phyloP scores from a whole-genome alignment of 2,888 invertebrate species.

The Lasioglossum villosulum region DNA sequence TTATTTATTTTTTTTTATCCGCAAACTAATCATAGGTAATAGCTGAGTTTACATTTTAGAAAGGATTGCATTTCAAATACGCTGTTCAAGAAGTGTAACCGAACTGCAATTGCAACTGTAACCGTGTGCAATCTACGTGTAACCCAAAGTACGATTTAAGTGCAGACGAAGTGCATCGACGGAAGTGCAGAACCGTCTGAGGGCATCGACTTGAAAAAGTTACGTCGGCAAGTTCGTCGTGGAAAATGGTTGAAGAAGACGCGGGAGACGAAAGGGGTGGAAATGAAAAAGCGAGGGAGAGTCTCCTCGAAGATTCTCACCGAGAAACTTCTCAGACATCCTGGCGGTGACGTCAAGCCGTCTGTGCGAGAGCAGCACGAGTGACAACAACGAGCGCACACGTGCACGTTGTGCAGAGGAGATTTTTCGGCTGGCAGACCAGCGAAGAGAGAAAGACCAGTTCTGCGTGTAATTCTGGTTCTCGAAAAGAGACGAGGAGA shows the following conservation, averaged over 20 bases:
- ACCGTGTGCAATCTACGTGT: too few relatives aligned
- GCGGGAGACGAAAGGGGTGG: not conserved
- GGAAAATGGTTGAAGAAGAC: not conserved
- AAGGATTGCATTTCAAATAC: not conserved
- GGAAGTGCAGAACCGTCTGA: not conserved
- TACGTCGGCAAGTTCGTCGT: not conserved
- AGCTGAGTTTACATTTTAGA: not conserved
- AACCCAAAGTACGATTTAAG: too few relatives aligned
- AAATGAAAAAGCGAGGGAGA: conserved; percentile 23
- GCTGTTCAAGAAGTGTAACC: not conserved
- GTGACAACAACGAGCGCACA: conserved; percentile 50
- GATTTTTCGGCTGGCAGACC: conserved; percentile 39
- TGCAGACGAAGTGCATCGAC: not conserved
- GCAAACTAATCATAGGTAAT: not conserved
- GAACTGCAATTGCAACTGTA: not conserved
- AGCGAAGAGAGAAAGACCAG: conserved; percentile 38
- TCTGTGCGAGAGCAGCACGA: conserved; percentile 58
- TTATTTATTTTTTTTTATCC: too few relatives aligned
- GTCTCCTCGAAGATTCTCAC: conserved; percentile 42
- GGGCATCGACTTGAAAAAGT: not conserved
- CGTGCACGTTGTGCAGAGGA: conserved; percentile 25
- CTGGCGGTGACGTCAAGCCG: conserved; percentile 56
- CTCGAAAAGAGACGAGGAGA: conserved; percentile 39
- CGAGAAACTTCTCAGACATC: conserved; percentile 46
- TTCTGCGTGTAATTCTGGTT: conserved; percentile 55